A percentile compares a stretch with the other conserved stretches of the same genome.
These are phyloP conservation scores for Lasioglossum pauxillum DNA, from an alignment of 2,888 invertebrate species.

Conservation along the genomic window DNA sequence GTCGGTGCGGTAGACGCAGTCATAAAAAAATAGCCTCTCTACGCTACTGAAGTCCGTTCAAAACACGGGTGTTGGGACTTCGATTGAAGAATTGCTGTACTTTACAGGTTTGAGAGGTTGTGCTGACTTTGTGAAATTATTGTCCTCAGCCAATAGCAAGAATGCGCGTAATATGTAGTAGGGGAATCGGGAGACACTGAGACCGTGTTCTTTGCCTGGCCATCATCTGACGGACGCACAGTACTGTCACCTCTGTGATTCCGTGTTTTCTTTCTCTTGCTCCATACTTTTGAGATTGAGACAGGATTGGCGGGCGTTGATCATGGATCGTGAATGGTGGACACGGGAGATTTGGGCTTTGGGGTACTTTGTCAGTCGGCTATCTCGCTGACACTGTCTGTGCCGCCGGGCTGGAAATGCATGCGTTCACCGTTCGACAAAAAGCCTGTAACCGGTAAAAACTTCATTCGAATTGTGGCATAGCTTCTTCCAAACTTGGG, in stretches of 20 bases:
- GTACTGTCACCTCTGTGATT: constrained; percentile 22
- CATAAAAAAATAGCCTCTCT: no score
- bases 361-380: background rate
- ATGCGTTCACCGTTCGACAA: constrained; percentile 80
- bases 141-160: no score
- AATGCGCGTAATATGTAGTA: no score
- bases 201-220: no score
- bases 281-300: background rate
- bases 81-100: no score
- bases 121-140: no score
- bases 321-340: constrained; percentile 9
- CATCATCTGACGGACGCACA: no score
- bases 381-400: constrained; percentile 44
- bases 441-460: constrained; percentile 73
- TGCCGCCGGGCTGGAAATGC: constrained; percentile 72
- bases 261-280: background rate
- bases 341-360: constrained; percentile 30
- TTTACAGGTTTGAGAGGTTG: no score
- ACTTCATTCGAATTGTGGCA: background rate
- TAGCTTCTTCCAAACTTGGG: background rate
- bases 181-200: no score
- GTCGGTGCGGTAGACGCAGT: no score
- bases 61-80: no score
- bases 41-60: no score
- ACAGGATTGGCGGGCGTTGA: background rate